phyloP scores from a whole-genome alignment of 2,113 vertebrate genomes.

The Pachycephala philippinensis region DNA sequence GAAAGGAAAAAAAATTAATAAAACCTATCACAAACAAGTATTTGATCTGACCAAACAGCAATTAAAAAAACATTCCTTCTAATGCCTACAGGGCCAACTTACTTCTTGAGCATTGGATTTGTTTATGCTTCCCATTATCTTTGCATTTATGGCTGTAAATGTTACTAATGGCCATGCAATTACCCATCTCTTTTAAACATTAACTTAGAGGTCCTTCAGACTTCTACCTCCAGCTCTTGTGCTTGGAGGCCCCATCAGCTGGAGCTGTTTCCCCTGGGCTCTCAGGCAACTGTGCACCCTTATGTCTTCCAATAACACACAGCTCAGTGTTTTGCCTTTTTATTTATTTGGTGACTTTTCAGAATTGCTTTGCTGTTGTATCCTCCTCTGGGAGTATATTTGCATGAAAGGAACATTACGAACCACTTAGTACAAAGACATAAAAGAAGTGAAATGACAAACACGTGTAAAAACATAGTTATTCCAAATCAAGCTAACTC shows the following conservation, averaged over 20 bases:
- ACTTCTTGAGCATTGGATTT: not conserved
- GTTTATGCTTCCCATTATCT: not conserved
- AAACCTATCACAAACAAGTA: not conserved
- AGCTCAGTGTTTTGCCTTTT: not conserved
- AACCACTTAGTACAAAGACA: not conserved
- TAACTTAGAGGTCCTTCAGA: not conserved
- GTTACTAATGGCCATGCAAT: not conserved
- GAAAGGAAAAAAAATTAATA: not conserved
- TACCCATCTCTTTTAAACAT: not conserved
- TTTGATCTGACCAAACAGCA: not conserved
- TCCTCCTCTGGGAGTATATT: slow-evolving; percentile 12
- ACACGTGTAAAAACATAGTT: not conserved
- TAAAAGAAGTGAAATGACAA: slow-evolving; percentile 15
- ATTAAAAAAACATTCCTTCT: not conserved
- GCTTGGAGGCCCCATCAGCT: not conserved
- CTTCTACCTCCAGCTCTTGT: not conserved
- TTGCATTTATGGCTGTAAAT: not conserved
- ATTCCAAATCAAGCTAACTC: not conserved
- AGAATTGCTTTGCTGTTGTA: not conserved
- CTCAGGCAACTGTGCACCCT: not conserved
- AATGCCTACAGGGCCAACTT: not conserved
- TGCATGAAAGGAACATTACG: slow-evolving; percentile 25
- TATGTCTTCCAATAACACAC: not conserved
- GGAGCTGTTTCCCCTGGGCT: not conserved
- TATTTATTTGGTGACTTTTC: slow-evolving; percentile 17